These are phyloP conservation scores for Chauna torquata DNA, from an alignment of 2,113 vertebrate genomes.

Conservation along the genomic window DNA sequence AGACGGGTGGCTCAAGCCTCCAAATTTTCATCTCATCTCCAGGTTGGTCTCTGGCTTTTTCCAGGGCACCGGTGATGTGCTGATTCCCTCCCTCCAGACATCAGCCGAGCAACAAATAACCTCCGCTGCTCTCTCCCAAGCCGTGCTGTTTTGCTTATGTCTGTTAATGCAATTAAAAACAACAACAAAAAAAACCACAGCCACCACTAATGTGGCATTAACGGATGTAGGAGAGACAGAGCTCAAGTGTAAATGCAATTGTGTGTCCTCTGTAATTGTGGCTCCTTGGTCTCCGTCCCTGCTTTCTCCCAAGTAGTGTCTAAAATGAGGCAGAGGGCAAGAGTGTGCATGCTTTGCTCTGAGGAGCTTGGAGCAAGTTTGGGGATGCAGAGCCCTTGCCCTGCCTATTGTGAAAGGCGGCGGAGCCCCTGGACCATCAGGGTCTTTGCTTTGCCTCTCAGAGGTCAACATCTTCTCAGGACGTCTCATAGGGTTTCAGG, in stretches of 20 bases:
- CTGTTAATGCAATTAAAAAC: not conserved
- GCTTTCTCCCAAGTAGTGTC: accelerated
- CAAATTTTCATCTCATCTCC: not conserved
- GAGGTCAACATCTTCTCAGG: not conserved
- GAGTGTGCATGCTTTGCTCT: not conserved
- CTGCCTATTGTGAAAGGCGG: not conserved
- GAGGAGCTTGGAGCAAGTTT: not conserved
- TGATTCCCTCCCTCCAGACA: not conserved
- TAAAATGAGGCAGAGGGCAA: not conserved
- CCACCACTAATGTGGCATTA: not conserved
- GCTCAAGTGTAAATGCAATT: not conserved
- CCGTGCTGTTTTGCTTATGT: not conserved
- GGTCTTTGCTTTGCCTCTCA: not conserved
- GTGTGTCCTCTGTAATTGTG: accelerated
- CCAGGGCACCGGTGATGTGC: too few species aligned
- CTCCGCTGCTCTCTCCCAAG: accelerated
- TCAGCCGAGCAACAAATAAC: not conserved
- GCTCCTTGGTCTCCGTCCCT: not conserved
- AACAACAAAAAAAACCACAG: not conserved
- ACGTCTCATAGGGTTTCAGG: too few species aligned
- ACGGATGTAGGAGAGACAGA: not conserved
- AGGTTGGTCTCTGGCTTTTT: not conserved
- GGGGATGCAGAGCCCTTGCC: not conserved
- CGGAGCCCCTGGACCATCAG: not conserved
- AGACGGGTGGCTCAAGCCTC: not conserved